Evolutionary conservation across 2,797 vertebrate species (phyloP).

Genomic region (Salarias fasciatus): DNA sequence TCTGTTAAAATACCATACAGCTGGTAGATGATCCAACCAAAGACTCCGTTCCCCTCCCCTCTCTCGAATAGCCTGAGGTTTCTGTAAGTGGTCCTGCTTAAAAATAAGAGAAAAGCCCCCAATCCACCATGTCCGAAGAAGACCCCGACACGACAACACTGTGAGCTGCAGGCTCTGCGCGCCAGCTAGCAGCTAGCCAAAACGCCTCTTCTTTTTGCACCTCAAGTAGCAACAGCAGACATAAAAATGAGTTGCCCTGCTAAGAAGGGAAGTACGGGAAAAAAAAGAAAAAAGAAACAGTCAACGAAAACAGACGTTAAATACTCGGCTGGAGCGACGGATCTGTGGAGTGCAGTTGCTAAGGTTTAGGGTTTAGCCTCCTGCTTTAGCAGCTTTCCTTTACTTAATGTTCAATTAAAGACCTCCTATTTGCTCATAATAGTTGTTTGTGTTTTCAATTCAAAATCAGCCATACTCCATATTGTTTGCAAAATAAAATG

Average conservation of each 20-base stretch:
- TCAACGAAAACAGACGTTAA: constrained; percentile 24
- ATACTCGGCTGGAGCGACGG: constrained; percentile 54
- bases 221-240: constrained; percentile 83
- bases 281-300: constrained; percentile 10
- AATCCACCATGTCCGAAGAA: constrained; percentile 24
- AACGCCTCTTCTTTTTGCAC: constrained; percentile 27
- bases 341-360: constrained; percentile 81
- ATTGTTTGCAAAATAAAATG: not conserved
- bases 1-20: not conserved
- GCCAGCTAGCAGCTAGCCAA: constrained; percentile 29
- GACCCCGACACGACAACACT: constrained; percentile 26
- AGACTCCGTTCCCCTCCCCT: constrained; percentile 1
- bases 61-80: constrained; percentile 20
- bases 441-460: not conserved
- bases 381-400: not conserved
- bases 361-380: constrained; percentile 25
- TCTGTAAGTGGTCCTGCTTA: constrained; percentile 30
- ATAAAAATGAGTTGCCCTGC: constrained; percentile 92
- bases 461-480: not conserved
- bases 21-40: constrained; percentile 6
- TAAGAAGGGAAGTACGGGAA: constrained; percentile 78
- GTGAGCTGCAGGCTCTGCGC: constrained; percentile 44
- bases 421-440: not conserved
- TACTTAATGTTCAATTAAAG: constrained; percentile 2
- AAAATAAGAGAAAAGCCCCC: constrained; percentile 3